phyloP scores from a whole-genome alignment of 30 jellyfish, hydroid and myxozoan genomes.

The Cassiopea andromeda region DNA sequence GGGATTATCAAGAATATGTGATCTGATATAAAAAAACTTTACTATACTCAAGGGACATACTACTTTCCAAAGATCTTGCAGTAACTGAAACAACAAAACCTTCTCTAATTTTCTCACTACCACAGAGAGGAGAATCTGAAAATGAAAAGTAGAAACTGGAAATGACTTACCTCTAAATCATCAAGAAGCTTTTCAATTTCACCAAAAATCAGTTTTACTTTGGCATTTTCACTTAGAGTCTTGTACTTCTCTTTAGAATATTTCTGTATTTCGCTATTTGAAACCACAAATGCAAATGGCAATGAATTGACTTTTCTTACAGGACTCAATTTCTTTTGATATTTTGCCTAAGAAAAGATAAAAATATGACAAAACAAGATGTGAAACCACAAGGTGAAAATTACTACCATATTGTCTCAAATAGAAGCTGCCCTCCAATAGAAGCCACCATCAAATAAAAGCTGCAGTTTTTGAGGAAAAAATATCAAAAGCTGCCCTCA shows the following conservation, averaged over 20 bases:
- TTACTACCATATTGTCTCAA: too few relatives aligned
- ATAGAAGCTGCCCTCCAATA: too few relatives aligned
- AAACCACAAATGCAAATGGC: constrained; percentile 36
- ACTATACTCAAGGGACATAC: too few relatives aligned
- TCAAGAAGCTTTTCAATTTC: constrained; percentile 6
- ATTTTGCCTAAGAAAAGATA: background rate
- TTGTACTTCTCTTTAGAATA: background rate
- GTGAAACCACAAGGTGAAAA: too few relatives aligned
- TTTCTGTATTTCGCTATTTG: constrained; percentile 7
- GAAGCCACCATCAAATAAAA: too few relatives aligned
- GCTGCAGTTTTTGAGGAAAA: too few relatives aligned
- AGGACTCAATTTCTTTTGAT: background rate
- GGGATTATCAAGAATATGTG: too few relatives aligned
- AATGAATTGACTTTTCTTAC: constrained; percentile 1
- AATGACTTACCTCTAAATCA: constrained; percentile 25
- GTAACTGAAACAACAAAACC: too few relatives aligned
- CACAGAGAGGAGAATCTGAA: background rate
- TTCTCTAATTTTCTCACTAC: too few relatives aligned
- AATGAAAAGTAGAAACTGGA: background rate
- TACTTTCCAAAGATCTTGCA: too few relatives aligned
- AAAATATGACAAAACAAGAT: background rate
- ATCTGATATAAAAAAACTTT: too few relatives aligned
- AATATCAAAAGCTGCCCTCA: too few relatives aligned
- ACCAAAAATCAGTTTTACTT: constrained; percentile 11
- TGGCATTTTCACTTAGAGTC: background rate